Percentiles rank a stretch among this genome's conserved stretches.
Conservation (phyloP, 2,797 vertebrate genomes). For the Valencia hispanica region DNA sequence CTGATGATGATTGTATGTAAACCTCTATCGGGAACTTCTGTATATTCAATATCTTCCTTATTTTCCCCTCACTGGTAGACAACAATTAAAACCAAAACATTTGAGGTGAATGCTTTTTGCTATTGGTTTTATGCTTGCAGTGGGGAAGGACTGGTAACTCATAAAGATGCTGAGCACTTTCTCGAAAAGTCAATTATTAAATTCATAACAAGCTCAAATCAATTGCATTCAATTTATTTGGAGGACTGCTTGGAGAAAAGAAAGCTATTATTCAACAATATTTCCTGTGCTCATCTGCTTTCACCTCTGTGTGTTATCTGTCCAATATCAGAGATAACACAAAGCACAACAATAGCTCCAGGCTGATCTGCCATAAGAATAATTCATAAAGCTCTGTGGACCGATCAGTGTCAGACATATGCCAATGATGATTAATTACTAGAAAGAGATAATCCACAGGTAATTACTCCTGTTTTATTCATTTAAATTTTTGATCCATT, state of each 20-base stretch:
- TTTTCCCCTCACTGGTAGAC: not conserved
- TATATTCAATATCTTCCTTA: not conserved
- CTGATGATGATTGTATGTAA: not conserved
- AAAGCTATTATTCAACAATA: slow-evolving; percentile 5
- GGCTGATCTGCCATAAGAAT: slow-evolving; percentile 56
- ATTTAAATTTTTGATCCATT: slow-evolving; percentile 68
- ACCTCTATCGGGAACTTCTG: not conserved
- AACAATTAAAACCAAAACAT: not conserved
- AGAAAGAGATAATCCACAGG: slow-evolving; percentile 66
- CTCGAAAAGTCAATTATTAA: slow-evolving; percentile 7
- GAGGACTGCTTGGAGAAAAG: slow-evolving; percentile 7
- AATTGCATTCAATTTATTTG: slow-evolving; percentile 7
- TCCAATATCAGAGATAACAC: slow-evolving; percentile 33
- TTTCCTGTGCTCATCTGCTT: slow-evolving; percentile 4
- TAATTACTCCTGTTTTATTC: slow-evolving; percentile 71
- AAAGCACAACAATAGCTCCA: slow-evolving; percentile 56
- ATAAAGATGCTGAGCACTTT: not conserved
- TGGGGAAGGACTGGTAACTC: not conserved
- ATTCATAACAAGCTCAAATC: not conserved
- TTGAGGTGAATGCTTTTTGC: not conserved
- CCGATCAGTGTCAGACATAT: slow-evolving; percentile 65
- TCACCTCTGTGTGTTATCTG: slow-evolving; percentile 24
- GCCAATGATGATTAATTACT: slow-evolving; percentile 69
- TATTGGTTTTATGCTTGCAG: not conserved
- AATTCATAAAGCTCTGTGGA: slow-evolving; percentile 60